These are phyloP conservation scores for Tigriopus californicus DNA, from an alignment of 2,888 invertebrate species.

Conservation along the genomic window DNA sequence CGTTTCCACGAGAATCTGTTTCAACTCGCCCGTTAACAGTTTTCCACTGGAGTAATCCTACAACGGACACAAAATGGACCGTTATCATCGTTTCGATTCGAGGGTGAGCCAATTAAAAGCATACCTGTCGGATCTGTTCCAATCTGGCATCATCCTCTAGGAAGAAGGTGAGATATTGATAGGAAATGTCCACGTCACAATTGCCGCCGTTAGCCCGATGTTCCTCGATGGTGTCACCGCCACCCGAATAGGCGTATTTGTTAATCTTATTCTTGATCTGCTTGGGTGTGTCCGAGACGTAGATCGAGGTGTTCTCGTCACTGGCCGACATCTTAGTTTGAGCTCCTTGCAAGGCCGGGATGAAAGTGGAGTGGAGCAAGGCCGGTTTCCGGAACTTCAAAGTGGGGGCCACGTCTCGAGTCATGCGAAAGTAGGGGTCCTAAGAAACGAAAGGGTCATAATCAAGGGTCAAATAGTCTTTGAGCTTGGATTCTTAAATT, in stretches of 20 bases:
- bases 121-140: constrained; percentile 45
- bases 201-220: constrained; percentile 79
- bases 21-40: constrained; percentile 82
- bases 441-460: constrained; percentile 6
- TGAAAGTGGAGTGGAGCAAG: constrained; percentile 64
- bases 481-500: too few species aligned
- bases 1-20: constrained; percentile 66
- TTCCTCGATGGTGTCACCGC: constrained; percentile 77
- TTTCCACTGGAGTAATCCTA: constrained; percentile 66
- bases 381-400: constrained; percentile 74
- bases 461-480: too few species aligned
- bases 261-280: constrained; percentile 87
- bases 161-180: constrained; percentile 84
- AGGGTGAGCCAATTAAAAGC: not conserved
- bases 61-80: constrained; percentile 19
- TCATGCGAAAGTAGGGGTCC: constrained; percentile 66
- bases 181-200: constrained; percentile 85
- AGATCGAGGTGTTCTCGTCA: constrained; percentile 78
- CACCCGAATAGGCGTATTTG: constrained; percentile 96
- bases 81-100: too few species aligned
- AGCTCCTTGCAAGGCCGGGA: constrained; percentile 86
- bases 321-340: constrained; percentile 97
- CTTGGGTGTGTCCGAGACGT: constrained; percentile 81
- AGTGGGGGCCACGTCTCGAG: constrained; percentile 87
- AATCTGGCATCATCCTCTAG: constrained; percentile 74